Base-by-base conservation (phyloP, 2,888 invertebrate species). In the Orthonevra nobilis region DNA sequence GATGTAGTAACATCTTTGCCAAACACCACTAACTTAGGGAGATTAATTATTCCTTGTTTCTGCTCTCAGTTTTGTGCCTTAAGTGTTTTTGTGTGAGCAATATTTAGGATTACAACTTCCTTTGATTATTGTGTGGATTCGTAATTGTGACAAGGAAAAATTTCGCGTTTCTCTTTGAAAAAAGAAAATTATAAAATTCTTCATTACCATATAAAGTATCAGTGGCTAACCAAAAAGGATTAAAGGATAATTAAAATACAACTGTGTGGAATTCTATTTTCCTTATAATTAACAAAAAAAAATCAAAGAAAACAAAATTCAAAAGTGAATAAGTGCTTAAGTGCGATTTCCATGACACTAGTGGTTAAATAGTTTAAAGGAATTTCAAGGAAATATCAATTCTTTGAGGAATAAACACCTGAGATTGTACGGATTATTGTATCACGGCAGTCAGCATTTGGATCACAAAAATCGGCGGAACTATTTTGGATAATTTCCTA, bases 1-100 rank as follows among this genome's bases (percentile, higher is more conserved):
- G 86, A 86, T 88, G 89, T 87, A 87, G 86, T 88, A 88, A 89
- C 87, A 89, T 85, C 86, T 84, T 82, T 69, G 68, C 61, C 36
- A 61, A 17, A 34, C 56, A 68, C 28, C 44, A 26, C 42, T 28
- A 61, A 54, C 26, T 46, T 46, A 26, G 44, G 46, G 64, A 56
- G 56, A 58, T 38, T 64, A 54, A 63, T 63, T 69, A 50, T 40
- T 64, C 50, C 48, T 81, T 68, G n/a, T n/a, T 66, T 73, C 46
- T 73, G 58, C 81, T 52, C 61, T 54, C 66, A 54, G 50, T 38
- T 40, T 34, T 50, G 32, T 50, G 14, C 5, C 17, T 66, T 66
- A 50, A 40, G 32, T 69, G 38, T 69, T 32, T 50, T 68, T 12
- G n/a, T 23, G 26, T 34, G 44, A 19, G 30, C 38, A 64, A 46